These are phyloP conservation scores for Morone chrysops DNA, from an alignment of 2,113 vertebrate genomes.

Conservation along the genomic window DNA sequence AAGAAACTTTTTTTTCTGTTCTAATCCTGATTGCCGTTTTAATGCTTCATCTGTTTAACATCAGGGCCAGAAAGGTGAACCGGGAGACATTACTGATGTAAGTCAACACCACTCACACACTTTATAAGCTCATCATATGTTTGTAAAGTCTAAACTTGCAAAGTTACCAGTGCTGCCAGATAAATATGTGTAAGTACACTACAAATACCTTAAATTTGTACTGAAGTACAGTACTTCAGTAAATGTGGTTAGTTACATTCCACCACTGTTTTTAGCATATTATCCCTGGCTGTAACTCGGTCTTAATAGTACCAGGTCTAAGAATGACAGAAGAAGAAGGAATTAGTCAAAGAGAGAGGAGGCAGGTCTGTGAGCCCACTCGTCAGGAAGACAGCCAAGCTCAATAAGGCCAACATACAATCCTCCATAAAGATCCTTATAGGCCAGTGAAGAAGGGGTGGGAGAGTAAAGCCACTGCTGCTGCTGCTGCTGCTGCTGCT, in stretches of 20 bases:
- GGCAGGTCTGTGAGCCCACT: slow-evolving; percentile 18
- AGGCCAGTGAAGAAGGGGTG: slow-evolving; percentile 16
- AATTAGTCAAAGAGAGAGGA: slow-evolving; percentile 13
- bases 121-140: not conserved
- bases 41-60: slow-evolving; percentile 33
- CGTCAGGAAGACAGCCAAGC: slow-evolving; percentile 54
- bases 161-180: not conserved
- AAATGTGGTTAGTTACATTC: not conserved
- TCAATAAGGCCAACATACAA: slow-evolving; percentile 50
- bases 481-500: slow-evolving; percentile 39
- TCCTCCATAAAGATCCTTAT: slow-evolving; percentile 42
- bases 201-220: not conserved
- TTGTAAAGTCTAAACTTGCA: not conserved
- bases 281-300: not conserved
- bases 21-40: slow-evolving; percentile 34
- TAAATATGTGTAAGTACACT: not conserved
- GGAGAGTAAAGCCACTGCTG: slow-evolving; percentile 13
- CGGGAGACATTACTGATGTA: slow-evolving; percentile 93
- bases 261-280: not conserved
- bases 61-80: slow-evolving; percentile 94
- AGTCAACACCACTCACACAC: slow-evolving; percentile 53
- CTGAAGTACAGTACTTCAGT: not conserved
- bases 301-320: not conserved
- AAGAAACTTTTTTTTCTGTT: not conserved
- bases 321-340: slow-evolving; percentile 15